Base-by-base conservation (phyloP, 2,888 invertebrate species). In the Malthinus seriepunctatus region DNA sequence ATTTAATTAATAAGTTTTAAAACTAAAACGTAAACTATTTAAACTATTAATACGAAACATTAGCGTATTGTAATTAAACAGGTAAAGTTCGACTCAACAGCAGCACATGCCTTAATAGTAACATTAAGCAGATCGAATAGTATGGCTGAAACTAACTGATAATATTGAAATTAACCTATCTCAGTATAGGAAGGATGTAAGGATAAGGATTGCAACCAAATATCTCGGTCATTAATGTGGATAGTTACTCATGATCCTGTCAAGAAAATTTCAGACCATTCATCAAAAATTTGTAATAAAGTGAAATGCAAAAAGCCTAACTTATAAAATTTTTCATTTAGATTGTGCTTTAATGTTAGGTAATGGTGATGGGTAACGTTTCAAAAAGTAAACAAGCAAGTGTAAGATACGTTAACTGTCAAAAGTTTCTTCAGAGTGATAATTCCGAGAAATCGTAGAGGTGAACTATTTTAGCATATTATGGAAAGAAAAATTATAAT, bases 111-210 rank as follows among this genome's bases (percentile, higher is more conserved):
- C n/a, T n/a, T 15, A 23, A 23, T 42, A 42, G 23, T 42, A 42
- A 42, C 15, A 42, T 42, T 42, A 15, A 42, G 23, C 47, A 46
- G 46, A 39, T 32, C 53, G 46, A 47, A 47, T 37, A 38, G 11
- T 37, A 51, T 14, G 37, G 51, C 48, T 45, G 44, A 15, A 49
- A 48, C 48, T 15, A 33, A 52, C 58, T 55, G 47, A 59, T 52
- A 59, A 59, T 52, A 59, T 59, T 53, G 51, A 56, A 56, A 56
- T 56, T 56, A 51, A 49, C 11, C 47, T 54, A 47, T 42, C 56
- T 34, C 44, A 11, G 50, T 35, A 46, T 33, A 56, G 55, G 50
- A 50, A 56, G 56, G 56, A 51, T 51, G 45, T 49, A 33, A 44
- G 56, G 56, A 51, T 56, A 56, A 56, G 56, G 56, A 45, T 51